phyloP scores from a whole-genome alignment of 2,888 invertebrate genomes.

The Adela reaumurella region DNA sequence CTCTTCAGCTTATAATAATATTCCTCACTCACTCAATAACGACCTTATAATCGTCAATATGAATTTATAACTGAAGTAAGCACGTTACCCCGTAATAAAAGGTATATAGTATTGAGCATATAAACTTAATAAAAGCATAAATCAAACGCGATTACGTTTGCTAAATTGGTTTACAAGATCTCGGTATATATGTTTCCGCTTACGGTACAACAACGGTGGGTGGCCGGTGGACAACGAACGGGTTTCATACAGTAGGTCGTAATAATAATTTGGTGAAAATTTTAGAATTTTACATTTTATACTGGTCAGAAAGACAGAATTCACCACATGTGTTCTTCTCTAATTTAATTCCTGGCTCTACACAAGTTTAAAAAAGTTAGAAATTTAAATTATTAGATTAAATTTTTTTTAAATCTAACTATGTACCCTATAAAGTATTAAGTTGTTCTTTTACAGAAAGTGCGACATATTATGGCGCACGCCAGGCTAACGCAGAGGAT shows the following conservation, averaged over 20 bases:
- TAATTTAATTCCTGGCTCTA: too few relatives aligned
- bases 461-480: too few relatives aligned
- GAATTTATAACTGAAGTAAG: neutral
- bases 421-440: too few relatives aligned
- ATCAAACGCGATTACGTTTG: neutral
- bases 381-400: too few relatives aligned
- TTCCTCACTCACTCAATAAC: neutral
- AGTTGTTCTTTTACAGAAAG: too few relatives aligned
- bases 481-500: too few relatives aligned
- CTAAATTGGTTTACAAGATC: neutral
- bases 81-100: neutral
- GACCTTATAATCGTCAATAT: neutral
- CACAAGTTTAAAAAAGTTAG: too few relatives aligned
- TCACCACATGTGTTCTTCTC: too few relatives aligned
- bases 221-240: neutral
- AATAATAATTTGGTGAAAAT: neutral
- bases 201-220: neutral
- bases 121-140: neutral
- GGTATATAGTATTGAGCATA: neutral
- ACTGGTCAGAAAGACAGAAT: too few relatives aligned
- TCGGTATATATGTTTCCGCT: neutral
- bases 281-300: too few relatives aligned
- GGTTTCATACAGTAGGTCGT: neutral
- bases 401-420: too few relatives aligned
- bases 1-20: too few relatives aligned